phyloP scores from a whole-genome alignment of 1,140 invertebrate genomes.

The Lycorma delicatula region DNA sequence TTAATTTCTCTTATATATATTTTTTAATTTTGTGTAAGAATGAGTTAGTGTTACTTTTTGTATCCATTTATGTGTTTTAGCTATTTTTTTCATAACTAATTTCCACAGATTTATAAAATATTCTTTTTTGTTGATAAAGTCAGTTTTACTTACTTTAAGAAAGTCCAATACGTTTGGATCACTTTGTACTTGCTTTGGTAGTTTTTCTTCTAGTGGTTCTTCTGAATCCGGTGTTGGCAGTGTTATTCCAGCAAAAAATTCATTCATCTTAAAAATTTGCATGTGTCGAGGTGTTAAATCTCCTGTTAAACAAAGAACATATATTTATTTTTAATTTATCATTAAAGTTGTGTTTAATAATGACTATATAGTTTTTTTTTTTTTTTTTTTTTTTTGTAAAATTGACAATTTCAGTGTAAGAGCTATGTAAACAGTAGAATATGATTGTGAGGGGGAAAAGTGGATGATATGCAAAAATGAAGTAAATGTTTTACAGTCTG shows the following conservation, averaged over 20 bases:
- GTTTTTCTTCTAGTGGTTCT: slow-evolving; percentile 70
- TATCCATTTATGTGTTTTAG: not conserved
- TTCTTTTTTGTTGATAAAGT: not conserved
- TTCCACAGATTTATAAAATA: not conserved
- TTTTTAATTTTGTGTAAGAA: not conserved
- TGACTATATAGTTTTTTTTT: no score
- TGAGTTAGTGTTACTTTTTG: not conserved
- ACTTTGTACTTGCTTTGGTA: slow-evolving; percentile 58
- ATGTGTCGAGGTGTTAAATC: slow-evolving; percentile 90
- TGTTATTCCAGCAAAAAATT: slow-evolving; percentile 88
- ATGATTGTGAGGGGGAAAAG: no score
- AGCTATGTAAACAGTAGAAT: no score
- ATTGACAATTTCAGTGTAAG: no score
- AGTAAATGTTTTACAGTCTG: no score
- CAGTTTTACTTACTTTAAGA: slow-evolving; percentile 54
- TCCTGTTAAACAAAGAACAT: slow-evolving; percentile 44
- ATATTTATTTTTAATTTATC: no score
- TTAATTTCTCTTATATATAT: not conserved
- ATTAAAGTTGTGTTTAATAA: no score
- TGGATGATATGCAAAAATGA: no score
- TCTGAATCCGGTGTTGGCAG: slow-evolving; percentile 82
- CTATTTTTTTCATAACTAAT: not conserved
- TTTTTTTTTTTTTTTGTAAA: no score
- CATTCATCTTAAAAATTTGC: slow-evolving; percentile 90
- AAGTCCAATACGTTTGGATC: slow-evolving; percentile 70